phyloP scores from a whole-genome alignment of 2,888 invertebrate genomes.

The Keiferia lycopersicella region DNA sequence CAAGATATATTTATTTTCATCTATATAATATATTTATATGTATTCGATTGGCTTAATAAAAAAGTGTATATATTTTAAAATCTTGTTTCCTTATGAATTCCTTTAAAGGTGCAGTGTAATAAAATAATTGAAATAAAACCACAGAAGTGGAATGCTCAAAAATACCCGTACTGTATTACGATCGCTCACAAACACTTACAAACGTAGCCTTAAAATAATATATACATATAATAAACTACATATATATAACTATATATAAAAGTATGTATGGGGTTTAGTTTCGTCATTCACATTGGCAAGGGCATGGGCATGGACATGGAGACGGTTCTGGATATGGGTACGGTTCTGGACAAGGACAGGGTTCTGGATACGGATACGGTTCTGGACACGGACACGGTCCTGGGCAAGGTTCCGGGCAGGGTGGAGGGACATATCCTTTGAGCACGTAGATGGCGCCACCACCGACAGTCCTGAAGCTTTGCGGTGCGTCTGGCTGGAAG shows the following conservation, averaged over 20 bases:
- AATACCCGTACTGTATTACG: constrained; percentile 61
- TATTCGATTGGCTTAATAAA: constrained; percentile 28
- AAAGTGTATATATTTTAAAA: constrained; percentile 21
- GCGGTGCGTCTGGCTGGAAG: constrained; percentile 58
- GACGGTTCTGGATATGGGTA: constrained; percentile 29
- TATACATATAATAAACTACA: constrained; percentile 28
- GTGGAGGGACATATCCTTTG: constrained; percentile 21
- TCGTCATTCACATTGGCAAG: constrained; percentile 27
- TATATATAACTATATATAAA: constrained; percentile 28
- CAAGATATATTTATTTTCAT: neutral
- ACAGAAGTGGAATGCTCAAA: constrained; percentile 34
- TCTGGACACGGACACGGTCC: constrained; percentile 13
- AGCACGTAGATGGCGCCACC: constrained; percentile 33
- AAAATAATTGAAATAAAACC: constrained; percentile 34
- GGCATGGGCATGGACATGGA: constrained; percentile 20
- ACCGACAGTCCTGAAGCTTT: constrained; percentile 51
- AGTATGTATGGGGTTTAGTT: constrained; percentile 9
- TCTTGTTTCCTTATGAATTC: neutral
- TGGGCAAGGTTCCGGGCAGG: neutral
- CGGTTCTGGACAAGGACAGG: constrained; percentile 23
- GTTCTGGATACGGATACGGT: constrained; percentile 6
- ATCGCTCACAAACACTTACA: constrained; percentile 53
- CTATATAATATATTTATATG: constrained; percentile 13
- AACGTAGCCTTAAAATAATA: constrained; percentile 49
- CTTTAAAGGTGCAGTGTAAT: neutral